These are phyloP conservation scores for Furcula furcula DNA, from an alignment of 2,888 invertebrate species.

Conservation along the genomic window DNA sequence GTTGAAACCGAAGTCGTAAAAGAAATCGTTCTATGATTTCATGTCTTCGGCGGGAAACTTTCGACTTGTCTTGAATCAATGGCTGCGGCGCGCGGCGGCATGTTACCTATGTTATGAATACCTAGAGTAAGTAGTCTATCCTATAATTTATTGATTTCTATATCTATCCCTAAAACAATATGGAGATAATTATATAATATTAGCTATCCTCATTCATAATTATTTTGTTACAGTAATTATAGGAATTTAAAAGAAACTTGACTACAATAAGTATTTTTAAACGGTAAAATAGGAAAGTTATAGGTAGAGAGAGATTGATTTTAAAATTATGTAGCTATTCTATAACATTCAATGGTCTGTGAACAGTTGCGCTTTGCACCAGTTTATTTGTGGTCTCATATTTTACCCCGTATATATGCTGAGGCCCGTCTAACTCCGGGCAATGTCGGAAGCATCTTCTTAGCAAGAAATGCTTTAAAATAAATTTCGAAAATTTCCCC, in stretches of 20 bases:
- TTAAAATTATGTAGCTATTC: too few species aligned
- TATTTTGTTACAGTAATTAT: too few species aligned
- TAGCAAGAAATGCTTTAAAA: constrained; percentile 68
- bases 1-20: constrained; percentile 81
- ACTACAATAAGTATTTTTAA: too few species aligned
- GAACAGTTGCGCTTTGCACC: constrained; percentile 16
- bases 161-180: too few species aligned
- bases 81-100: constrained; percentile 49
- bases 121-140: too few species aligned
- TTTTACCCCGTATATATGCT: constrained; percentile 47
- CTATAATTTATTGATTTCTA: too few species aligned
- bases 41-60: constrained; percentile 76
- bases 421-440: constrained; percentile 54
- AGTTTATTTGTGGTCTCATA: constrained; percentile 39
- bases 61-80: constrained; percentile 70
- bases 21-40: constrained; percentile 81
- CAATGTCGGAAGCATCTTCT: constrained; percentile 64
- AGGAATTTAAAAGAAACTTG: too few species aligned
- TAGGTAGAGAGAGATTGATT: too few species aligned
- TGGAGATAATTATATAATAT: too few species aligned
- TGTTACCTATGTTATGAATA: constrained; percentile 40
- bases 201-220: too few species aligned
- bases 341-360: constrained; percentile 13
- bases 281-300: too few species aligned
- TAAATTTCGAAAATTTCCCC: constrained; percentile 73